A percentile compares a stretch with the other conserved stretches of the same genome.
Conservation (phyloP, 2,113 vertebrate species). For the Furnarius figulus region DNA sequence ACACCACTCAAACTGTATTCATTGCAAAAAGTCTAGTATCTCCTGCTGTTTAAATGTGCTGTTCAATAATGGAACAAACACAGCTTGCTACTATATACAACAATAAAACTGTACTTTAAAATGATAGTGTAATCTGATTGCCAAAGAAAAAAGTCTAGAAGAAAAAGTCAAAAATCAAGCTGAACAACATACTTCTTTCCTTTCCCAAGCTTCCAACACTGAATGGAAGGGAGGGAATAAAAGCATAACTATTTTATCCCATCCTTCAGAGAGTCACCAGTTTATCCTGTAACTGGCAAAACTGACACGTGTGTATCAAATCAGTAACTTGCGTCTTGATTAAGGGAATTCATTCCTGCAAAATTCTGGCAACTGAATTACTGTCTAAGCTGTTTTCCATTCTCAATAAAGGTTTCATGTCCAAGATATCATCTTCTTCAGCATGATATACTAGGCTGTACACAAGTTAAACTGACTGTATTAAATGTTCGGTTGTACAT, state of each 20-base stretch:
- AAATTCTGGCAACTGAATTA: background rate
- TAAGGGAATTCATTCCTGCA: background rate
- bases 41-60: background rate
- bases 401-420: background rate
- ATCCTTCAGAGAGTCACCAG: background rate
- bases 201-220: background rate
- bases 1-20: background rate
- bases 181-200: background rate
- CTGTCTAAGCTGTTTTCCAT: background rate
- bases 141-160: background rate
- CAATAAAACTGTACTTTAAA: background rate
- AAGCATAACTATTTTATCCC: background rate
- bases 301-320: background rate
- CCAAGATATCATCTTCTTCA: background rate
- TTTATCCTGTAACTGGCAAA: background rate
- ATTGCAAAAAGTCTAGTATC: background rate
- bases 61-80: background rate
- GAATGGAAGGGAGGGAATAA: rapidly evolving
- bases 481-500: background rate
- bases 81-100: background rate
- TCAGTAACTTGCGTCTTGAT: background rate
- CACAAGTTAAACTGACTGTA: background rate
- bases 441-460: background rate
- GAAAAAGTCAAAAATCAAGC: background rate
- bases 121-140: background rate